Base-by-base conservation (phyloP, 2,113 vertebrate genomes). In the Pterocles burchelli region DNA sequence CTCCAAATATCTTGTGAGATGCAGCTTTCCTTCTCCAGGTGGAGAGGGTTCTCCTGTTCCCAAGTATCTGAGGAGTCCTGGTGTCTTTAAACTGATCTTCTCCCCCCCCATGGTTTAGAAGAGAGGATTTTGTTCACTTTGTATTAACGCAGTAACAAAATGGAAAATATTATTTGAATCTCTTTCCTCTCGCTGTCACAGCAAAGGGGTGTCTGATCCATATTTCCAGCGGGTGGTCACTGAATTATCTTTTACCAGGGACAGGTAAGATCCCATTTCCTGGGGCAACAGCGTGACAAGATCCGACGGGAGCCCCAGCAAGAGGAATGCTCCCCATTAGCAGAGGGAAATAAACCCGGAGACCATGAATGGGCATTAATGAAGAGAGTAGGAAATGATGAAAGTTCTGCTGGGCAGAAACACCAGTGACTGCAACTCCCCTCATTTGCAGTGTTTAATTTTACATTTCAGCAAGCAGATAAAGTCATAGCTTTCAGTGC, bases 371-470 rank as follows among this genome's bases (percentile, higher is more conserved):
- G 7, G 63, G 68, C 55, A 55, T 48, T 55, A 67, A 80, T 75
- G 83, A 41, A 20, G 78, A 43, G 54, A 21, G 48, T 7, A 17
- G 85, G 46, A 68, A 84, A 13, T 33, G 51, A 33, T 20, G 28
- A 36, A 70, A 17, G 28, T 62, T 76, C n/a, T 49, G 17, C 0
- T 46, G 88, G 45, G 71, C 18, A 84, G 72, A n/a, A 93, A 59
- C 68, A 54, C 25, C 72, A 15, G 8, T 45, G 86, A 43, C 51
- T 63, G 55, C 25, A 46, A 8, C 66, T 87, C 33, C 43, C 57
- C 25, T 89, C 67, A 77, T 75, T 67, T 66, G 76, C 76, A 74
- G 80, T 59, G 67, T 84, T 90, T 86, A 92, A 93, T 93, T 92
- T 71, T 75, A 74, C 80, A 59, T 89, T 84, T 86, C 94, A 92